A percentile compares a stretch with the other conserved stretches of the same genome.
Conservation (phyloP, 2,888 invertebrate genomes). For the Anagyrus pseudococci region DNA sequence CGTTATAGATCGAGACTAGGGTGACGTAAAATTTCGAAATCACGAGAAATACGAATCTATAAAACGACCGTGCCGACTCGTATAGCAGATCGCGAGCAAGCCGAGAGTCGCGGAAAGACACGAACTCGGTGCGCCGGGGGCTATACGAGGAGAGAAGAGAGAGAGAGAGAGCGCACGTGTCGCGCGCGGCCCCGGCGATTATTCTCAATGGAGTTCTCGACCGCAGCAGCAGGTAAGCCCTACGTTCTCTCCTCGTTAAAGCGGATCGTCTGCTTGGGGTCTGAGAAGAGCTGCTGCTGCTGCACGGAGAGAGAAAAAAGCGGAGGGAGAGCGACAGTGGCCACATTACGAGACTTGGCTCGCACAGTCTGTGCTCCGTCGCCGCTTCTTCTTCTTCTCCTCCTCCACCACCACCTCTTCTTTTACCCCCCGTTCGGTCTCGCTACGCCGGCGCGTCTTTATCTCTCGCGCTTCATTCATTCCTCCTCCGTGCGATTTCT, state of each 20-base stretch:
- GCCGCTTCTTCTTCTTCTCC: neutral
- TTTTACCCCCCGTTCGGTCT: too few species aligned
- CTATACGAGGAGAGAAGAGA: neutral
- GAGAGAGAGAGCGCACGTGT: slow-evolving; percentile 28
- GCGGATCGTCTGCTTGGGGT: too few species aligned
- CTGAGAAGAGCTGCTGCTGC: slow-evolving; percentile 13
- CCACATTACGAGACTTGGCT: slow-evolving; percentile 35
- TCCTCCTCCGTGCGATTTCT: slow-evolving; percentile 8
- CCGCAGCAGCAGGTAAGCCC: slow-evolving; percentile 34
- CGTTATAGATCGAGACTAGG: too few species aligned
- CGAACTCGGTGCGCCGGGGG: neutral
- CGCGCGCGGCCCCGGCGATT: slow-evolving; percentile 41
- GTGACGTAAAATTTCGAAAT: too few species aligned
- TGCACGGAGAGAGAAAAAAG: slow-evolving; percentile 4
- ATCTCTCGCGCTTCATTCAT: slow-evolving; percentile 30
- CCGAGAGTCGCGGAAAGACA: neutral
- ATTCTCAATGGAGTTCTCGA: slow-evolving; percentile 45
- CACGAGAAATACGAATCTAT: too few species aligned
- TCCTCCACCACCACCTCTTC: slow-evolving; percentile 22
- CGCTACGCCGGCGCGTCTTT: too few species aligned
- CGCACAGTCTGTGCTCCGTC: slow-evolving; percentile 31
- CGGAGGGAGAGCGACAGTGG: slow-evolving; percentile 25
- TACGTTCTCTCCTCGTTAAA: neutral
- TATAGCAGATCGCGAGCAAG: too few species aligned
- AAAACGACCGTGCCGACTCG: too few species aligned